These are phyloP conservation scores for Glareola pratincola DNA, from an alignment of 2,113 vertebrate genomes.

Conservation along the genomic window DNA sequence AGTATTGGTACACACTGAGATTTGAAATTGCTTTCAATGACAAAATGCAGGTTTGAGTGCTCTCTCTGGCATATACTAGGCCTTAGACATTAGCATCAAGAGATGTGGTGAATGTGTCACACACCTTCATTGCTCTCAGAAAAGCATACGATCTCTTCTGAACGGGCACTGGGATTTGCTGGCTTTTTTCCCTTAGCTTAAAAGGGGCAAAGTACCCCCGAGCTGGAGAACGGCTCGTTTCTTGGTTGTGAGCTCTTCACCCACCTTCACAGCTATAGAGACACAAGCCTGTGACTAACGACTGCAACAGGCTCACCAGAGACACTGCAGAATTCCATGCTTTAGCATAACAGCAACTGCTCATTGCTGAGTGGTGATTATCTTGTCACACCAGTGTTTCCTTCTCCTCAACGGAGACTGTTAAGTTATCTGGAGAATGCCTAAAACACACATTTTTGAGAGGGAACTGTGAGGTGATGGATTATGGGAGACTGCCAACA, in stretches of 20 bases:
- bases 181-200: not conserved
- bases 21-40: slow-evolving; percentile 38
- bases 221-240: not conserved
- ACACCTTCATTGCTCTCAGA: not conserved
- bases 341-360: not conserved
- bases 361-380: not conserved
- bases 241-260: slow-evolving; percentile 24
- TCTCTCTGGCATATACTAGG: not conserved
- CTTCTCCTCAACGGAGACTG: not conserved
- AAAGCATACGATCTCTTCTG: not conserved
- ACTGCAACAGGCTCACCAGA: not conserved
- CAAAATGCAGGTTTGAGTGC: not conserved
- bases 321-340: not conserved
- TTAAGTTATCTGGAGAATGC: not conserved
- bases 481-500: not conserved
- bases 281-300: not conserved
- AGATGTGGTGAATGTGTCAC: not conserved
- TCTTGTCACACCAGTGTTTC: not conserved
- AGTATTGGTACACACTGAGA: not conserved
- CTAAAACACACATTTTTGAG: not conserved
- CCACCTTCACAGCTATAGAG: not conserved
- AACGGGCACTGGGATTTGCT: not conserved
- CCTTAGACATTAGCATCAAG: not conserved
- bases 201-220: not conserved
- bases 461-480: not conserved